Evolutionary conservation across 2,113 vertebrate species (phyloP).

Genomic region (Hypanus sabinus): DNA sequence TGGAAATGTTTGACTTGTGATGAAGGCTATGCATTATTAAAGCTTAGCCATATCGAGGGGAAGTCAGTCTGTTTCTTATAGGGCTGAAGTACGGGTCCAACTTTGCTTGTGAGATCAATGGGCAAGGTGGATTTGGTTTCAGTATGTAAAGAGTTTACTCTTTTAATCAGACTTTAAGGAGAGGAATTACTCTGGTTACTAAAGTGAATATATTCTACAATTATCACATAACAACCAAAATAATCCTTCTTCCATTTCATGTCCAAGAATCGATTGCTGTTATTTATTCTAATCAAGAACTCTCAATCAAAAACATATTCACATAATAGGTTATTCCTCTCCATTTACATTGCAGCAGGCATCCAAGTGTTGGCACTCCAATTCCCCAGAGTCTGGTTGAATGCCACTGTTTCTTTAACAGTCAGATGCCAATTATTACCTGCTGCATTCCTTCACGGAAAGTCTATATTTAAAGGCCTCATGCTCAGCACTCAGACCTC

Average conservation of each 20-base stretch:
- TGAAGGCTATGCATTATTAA: conserved; percentile 36
- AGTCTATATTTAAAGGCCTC: too few species aligned
- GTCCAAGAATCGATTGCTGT: not conserved
- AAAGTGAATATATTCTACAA: not conserved
- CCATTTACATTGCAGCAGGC: too few species aligned
- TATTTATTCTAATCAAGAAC: not conserved
- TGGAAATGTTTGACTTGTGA: conserved; percentile 37
- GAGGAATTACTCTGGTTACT: not conserved
- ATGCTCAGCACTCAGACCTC: too few species aligned
- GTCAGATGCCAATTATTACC: too few species aligned
- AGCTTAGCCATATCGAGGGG: conserved; percentile 27
- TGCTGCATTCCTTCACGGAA: too few species aligned
- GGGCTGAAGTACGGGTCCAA: not conserved
- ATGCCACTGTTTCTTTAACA: too few species aligned
- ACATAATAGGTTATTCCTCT: too few species aligned
- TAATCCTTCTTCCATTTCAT: not conserved
- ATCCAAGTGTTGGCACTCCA: too few species aligned
- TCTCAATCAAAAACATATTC: too few species aligned
- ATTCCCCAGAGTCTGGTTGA: too few species aligned
- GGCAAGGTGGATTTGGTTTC: not conserved
- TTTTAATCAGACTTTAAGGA: not conserved
- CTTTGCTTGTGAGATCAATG: not conserved
- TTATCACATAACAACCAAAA: not conserved
- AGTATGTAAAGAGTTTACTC: not conserved
- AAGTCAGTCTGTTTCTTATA: conserved; percentile 4